phyloP scores from a whole-genome alignment of 2,113 vertebrate genomes.

The Nycticryphes semicollaris region DNA sequence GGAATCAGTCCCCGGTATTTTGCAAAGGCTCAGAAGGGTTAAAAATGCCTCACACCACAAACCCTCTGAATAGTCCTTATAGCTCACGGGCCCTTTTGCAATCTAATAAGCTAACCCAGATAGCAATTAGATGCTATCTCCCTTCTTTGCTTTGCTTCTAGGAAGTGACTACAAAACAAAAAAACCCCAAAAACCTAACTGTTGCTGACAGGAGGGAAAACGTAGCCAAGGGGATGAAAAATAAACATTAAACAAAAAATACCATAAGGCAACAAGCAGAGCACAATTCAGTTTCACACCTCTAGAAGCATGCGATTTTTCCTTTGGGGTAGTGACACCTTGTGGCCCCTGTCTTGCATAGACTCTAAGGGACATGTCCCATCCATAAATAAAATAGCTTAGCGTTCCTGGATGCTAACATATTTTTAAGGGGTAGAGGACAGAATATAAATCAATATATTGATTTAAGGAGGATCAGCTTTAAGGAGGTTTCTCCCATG shows the following conservation, averaged over 20 bases:
- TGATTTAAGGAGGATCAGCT: too few species aligned
- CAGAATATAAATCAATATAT: background rate
- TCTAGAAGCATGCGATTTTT: background rate
- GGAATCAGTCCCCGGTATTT: background rate
- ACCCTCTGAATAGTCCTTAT: background rate
- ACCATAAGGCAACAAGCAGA: background rate
- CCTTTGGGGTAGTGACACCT: constrained; percentile 25
- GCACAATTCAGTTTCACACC: background rate
- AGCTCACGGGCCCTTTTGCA: background rate
- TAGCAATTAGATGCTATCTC: background rate
- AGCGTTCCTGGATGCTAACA: background rate
- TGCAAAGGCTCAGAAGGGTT: background rate
- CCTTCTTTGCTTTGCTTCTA: background rate
- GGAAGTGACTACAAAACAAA: background rate
- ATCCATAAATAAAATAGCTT: accelerated
- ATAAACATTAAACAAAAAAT: background rate
- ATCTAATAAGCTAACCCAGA: background rate
- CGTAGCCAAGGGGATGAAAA: background rate
- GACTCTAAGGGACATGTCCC: background rate
- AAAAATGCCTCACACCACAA: background rate
- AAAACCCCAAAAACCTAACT: background rate
- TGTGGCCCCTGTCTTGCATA: background rate
- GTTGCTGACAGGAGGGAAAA: background rate
- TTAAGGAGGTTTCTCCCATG: background rate
- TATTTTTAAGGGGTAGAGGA: background rate